Base-by-base conservation (phyloP, 2,888 invertebrate species). In the Drosophila nr. fundita region DNA sequence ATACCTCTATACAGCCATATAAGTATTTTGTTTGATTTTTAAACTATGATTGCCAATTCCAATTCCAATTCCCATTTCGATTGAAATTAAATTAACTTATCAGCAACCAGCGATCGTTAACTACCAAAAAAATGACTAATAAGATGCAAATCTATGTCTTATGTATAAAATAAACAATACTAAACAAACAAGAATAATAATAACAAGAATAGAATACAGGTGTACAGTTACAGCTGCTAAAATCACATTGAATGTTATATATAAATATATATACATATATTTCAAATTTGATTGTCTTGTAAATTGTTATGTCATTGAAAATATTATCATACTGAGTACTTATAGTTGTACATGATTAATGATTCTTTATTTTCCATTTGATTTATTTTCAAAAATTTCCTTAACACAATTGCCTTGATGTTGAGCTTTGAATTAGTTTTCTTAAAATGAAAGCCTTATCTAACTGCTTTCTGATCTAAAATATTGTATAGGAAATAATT, bases 261-360 rank as follows among this genome's bases (percentile, higher is more conserved):
- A 78, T 69, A 58, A 57, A 45, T 66, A 70, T 78, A 75, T 62
- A 78, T 74, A 61, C 48, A 49, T 66, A 70, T 78, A 45, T 45
- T 73, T 62, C 8, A 60, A 75, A 71, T 67, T 88, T 85, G 87
- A 87, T 84, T 85, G 87, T 89, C 89, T 87, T 89, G 85, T 85
- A 87, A 69, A 87, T 89, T 89, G 85, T 85, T 78, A 80, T 85
- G 85, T 85, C 85, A 78, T 62, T 71, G 38, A 65, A 67, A 63
- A 54, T 58, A 61, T 65, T 62, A 62, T 63, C 63, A 75, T 68
- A 75, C 62, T 21, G 59, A 71, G 45, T 66, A 64, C 32, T 48
- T 52, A 45, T 40, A 53, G 49, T 45, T 70, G 58, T 68, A 48
- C 49, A 58, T 76, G 66, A 62, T 57, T 53, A 48, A 52, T 70